Conservation (phyloP, 2,113 vertebrate genomes). For the Trematomus loennbergii region DNA sequence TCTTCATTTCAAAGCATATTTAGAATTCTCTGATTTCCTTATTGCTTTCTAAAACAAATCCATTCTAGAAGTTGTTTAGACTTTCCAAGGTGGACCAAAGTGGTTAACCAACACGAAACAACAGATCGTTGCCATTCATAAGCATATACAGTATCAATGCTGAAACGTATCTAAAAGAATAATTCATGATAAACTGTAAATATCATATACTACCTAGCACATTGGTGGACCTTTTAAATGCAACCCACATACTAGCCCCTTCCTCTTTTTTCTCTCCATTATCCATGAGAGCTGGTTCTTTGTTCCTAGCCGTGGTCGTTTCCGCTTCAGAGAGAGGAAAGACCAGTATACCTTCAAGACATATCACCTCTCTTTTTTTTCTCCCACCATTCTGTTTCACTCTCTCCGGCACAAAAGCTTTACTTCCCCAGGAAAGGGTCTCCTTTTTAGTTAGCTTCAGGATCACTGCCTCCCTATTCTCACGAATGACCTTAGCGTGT, state of each 20-base stretch:
- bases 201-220: background rate
- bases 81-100: background rate
- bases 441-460: slow-evolving; percentile 29
- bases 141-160: background rate
- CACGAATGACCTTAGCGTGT: slow-evolving; percentile 40
- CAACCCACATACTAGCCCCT: background rate
- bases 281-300: slow-evolving; percentile 46
- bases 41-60: background rate
- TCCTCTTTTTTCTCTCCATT: slow-evolving; percentile 14
- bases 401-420: slow-evolving; percentile 37
- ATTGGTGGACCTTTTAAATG: background rate
- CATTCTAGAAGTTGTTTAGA: background rate
- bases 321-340: slow-evolving; percentile 54
- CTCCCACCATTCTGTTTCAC: slow-evolving; percentile 11
- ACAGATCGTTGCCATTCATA: background rate
- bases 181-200: background rate
- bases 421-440: slow-evolving; percentile 12
- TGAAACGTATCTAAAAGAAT: background rate
- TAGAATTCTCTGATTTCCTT: background rate
- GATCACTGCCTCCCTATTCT: slow-evolving; percentile 47
- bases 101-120: background rate
- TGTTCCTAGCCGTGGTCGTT: slow-evolving; percentile 54
- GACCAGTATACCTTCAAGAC: slow-evolving; percentile 51
- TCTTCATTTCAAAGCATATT: background rate
- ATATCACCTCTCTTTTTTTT: slow-evolving; percentile 32